phyloP scores from a whole-genome alignment of 1,140 invertebrate species.

The Panonychus citri region DNA sequence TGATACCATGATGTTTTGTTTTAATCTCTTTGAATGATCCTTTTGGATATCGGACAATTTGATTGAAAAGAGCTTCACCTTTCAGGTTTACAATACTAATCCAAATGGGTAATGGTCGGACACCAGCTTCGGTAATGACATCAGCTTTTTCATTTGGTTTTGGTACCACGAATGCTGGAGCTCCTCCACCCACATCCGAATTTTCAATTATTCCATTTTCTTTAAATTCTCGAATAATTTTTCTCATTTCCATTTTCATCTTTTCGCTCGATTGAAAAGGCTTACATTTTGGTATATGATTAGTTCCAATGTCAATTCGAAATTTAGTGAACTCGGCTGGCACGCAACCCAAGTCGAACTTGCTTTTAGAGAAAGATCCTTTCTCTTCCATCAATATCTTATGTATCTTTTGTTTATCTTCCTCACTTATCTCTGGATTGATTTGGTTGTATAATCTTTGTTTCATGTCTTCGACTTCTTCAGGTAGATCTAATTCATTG shows the following conservation, averaged over 20 bases:
- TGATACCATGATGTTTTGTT: too few relatives aligned
- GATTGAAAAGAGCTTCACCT: too few relatives aligned
- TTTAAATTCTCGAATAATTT: neutral
- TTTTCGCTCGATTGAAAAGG: neutral
- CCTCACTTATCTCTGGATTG: neutral
- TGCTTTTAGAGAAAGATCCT: neutral
- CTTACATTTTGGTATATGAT: neutral
- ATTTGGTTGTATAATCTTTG: neutral
- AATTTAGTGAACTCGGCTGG: neutral
- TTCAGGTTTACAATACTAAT: too few relatives aligned
- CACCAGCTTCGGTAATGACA: too few relatives aligned
- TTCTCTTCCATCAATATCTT: neutral
- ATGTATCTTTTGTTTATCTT: neutral
- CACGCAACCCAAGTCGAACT: neutral
- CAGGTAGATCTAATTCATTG: too few relatives aligned
- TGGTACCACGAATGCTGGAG: neutral
- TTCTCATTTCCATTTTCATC: neutral
- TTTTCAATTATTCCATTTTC: neutral
- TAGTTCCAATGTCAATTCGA: neutral
- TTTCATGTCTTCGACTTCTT: neutral
- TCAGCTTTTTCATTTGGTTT: neutral
- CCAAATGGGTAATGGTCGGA: too few relatives aligned
- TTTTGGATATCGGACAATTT: too few relatives aligned
- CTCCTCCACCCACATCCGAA: neutral
- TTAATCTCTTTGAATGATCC: too few relatives aligned